phyloP scores from a whole-genome alignment of 2,113 vertebrate genomes.

The Bungarus multicinctus region DNA sequence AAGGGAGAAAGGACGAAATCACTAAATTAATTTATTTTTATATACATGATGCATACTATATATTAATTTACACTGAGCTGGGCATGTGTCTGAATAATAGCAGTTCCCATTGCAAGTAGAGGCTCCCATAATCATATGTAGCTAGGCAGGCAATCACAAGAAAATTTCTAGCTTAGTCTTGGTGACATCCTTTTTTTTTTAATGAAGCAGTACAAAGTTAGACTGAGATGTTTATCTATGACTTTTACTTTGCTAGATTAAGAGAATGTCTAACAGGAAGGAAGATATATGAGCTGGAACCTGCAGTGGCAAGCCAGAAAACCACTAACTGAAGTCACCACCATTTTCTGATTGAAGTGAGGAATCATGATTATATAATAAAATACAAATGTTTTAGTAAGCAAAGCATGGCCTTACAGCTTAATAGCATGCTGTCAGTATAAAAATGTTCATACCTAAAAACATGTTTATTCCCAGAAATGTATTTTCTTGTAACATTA shows the following conservation, averaged over 20 bases:
- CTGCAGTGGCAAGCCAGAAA: neutral
- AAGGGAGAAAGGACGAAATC: neutral
- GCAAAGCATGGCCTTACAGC: neutral
- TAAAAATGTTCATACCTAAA: neutral
- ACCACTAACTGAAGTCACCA: neutral
- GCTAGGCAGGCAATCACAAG: neutral
- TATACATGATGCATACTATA: neutral
- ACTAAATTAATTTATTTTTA: neutral
- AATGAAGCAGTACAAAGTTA: neutral
- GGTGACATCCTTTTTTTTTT: neutral
- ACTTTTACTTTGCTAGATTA: neutral
- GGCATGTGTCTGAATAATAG: neutral
- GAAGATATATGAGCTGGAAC: neutral
- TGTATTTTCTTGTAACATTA: too few relatives aligned
- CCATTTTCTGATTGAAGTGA: neutral
- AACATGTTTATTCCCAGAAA: fast-evolving
- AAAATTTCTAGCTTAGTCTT: neutral
- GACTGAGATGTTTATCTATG: neutral
- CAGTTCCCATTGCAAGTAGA: neutral
- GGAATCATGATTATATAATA: constrained; percentile 12
- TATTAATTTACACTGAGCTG: neutral
- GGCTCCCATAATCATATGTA: neutral
- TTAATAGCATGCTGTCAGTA: neutral
- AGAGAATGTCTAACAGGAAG: neutral
- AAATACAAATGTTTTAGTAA: neutral